A percentile compares a stretch with the other conserved stretches of the same genome.
phyloP scores from a whole-genome alignment of 2,113 vertebrate species.

The Crotophaga sulcirostris region DNA sequence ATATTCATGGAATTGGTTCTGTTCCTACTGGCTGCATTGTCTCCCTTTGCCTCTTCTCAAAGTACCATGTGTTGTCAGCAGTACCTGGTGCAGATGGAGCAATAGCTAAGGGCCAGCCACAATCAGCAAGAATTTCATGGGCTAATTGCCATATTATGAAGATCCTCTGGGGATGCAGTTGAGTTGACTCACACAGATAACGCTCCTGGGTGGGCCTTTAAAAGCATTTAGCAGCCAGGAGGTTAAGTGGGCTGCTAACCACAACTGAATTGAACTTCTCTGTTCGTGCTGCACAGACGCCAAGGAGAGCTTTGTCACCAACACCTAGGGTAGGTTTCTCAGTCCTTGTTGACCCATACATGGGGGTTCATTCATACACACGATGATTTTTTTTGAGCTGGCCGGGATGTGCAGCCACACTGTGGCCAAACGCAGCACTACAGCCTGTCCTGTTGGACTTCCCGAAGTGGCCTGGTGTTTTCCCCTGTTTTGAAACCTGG shows the following conservation, averaged over 20 bases:
- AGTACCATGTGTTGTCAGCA: not conserved
- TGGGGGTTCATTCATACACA: not conserved
- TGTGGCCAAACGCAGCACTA: constrained; percentile 8
- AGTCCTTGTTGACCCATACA: not conserved
- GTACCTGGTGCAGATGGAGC: not conserved
- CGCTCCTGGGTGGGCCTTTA: not conserved
- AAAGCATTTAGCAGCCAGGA: not conserved
- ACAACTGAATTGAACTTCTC: not conserved
- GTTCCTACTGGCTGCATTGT: not conserved
- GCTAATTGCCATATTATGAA: not conserved
- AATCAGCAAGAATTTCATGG: not conserved
- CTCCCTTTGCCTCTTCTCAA: not conserved
- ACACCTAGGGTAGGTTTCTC: not conserved
- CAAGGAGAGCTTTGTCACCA: not conserved
- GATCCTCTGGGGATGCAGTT: not conserved
- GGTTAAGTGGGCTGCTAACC: not conserved
- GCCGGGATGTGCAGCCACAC: not conserved
- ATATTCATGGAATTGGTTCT: not conserved
- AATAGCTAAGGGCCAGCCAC: not conserved
- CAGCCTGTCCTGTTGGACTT: not conserved
- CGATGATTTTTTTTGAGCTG: not conserved
- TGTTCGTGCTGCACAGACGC: not conserved
- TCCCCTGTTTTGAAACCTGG: not conserved
- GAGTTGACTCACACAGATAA: not conserved
- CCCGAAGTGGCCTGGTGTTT: not conserved